Conservation (phyloP, 2,888 invertebrate species). For the Mactromeris polynyma region DNA sequence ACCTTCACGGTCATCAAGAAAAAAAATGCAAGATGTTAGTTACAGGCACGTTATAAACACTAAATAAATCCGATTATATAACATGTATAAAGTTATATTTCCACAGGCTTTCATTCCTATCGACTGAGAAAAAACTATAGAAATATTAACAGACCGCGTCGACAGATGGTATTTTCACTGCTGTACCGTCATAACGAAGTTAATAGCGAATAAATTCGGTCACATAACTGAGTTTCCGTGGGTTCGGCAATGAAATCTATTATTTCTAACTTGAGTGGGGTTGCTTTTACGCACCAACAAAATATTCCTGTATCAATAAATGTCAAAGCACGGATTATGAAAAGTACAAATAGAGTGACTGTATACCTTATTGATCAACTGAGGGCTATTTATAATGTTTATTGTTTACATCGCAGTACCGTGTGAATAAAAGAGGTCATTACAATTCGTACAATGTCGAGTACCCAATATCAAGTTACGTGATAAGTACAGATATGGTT, state of each 20-base stretch:
- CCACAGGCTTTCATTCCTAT: neutral
- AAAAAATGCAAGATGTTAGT: no score
- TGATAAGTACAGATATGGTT: neutral
- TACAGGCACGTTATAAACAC: no score
- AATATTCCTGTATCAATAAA: neutral
- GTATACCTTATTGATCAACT: neutral
- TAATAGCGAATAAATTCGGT: neutral
- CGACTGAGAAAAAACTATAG: neutral
- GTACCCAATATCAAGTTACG: neutral
- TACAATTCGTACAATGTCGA: neutral
- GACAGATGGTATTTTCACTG: neutral
- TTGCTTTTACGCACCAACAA: neutral
- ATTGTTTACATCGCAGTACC: neutral
- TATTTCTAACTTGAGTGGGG: no score
- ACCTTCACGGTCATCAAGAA: no score
- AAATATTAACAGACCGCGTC: neutral
- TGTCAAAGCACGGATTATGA: neutral
- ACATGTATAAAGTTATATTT: neutral
- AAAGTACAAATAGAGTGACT: neutral
- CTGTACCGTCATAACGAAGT: neutral
- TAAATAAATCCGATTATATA: neutral
- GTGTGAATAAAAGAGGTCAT: neutral
- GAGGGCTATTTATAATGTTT: neutral
- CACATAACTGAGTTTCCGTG: neutral
- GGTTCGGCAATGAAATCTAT: no score